Conservation (phyloP, 2,797 vertebrate genomes). For the Sus cebifrons region DNA sequence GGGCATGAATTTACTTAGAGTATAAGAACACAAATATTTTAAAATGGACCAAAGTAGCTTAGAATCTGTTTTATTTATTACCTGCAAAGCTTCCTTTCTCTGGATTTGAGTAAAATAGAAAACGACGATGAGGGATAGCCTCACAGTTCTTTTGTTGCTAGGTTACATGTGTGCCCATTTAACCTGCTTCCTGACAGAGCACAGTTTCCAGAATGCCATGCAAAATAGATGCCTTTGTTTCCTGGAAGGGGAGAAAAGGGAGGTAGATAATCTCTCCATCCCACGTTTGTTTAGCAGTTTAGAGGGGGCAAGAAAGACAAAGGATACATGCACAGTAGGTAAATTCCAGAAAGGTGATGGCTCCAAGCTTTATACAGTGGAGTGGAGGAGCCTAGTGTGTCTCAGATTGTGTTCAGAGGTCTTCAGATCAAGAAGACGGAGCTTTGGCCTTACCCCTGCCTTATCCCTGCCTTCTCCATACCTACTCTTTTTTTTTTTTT, state of each 20-base stretch:
- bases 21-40: constrained; percentile 43
- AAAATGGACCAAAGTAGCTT: background rate
- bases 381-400: background rate
- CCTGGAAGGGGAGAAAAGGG: background rate
- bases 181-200: background rate
- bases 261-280: background rate
- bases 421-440: background rate
- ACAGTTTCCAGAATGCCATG: background rate
- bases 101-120: constrained; percentile 39
- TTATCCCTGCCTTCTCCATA: background rate
- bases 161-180: background rate
- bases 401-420: background rate
- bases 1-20: background rate
- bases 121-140: background rate
- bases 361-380: accelerated
- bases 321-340: background rate
- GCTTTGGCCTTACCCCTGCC: background rate
- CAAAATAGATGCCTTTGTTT: background rate
- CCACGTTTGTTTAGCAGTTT: background rate
- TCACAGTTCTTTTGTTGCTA: background rate
- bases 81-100: background rate
- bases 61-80: constrained; percentile 32
- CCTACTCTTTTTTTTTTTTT: background rate
- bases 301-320: background rate
- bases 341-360: background rate